Evolutionary conservation across 2,888 invertebrate species (phyloP).

Genomic region (Microctonus hyperodae): DNA sequence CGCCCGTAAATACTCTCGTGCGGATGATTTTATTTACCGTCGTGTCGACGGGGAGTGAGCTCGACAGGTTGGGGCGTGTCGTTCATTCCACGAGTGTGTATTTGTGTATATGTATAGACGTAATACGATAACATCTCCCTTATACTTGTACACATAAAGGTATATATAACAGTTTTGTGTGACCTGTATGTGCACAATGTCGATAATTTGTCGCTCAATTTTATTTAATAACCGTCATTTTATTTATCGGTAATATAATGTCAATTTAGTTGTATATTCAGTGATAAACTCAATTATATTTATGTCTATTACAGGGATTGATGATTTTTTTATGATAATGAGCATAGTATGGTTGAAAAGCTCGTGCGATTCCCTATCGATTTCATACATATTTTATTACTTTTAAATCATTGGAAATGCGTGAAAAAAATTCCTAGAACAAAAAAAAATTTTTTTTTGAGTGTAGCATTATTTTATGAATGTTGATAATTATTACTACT

Average conservation of each 20-base stretch:
- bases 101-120: not conserved
- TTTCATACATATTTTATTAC: too few relatives aligned
- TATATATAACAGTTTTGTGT: not conserved
- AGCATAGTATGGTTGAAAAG: too few relatives aligned
- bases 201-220: slow-evolving; percentile 22
- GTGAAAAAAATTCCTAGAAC: too few relatives aligned
- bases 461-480: too few relatives aligned
- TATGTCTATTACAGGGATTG: too few relatives aligned
- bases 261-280: not conserved
- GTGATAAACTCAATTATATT: not conserved
- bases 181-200: not conserved
- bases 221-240: not conserved
- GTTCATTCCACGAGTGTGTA: not conserved
- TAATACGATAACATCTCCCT: slow-evolving; percentile 9
- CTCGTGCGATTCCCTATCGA: too few relatives aligned
- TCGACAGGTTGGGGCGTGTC: slow-evolving; percentile 9
- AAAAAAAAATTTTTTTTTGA: too few relatives aligned
- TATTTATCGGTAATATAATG: not conserved
- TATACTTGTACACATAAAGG: not conserved
- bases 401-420: too few relatives aligned
- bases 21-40: slow-evolving; percentile 52
- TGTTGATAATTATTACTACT: too few relatives aligned
- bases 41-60: slow-evolving; percentile 31
- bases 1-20: slow-evolving; percentile 48
- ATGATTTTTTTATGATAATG: too few relatives aligned